Conservation (phyloP, 2,113 vertebrate genomes). For the Xenopus tropicalis region UCB_Xtro_10.0 CM004447.2:12491001-12491500, state of each 20-base stretch:
- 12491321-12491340: constrained; percentile 77
- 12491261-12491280: constrained; percentile 40
- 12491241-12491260: constrained; percentile 49
- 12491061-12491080: no score
- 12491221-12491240: constrained; percentile 47
- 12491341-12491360: constrained; percentile 84
- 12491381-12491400: constrained; percentile 88
- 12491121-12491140: no score
- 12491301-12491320: constrained; percentile 70
- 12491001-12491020: no score
- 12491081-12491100: no score
- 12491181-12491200: background rate
- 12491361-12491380: constrained; percentile 93
- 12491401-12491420: constrained; percentile 69
- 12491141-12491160: no score
- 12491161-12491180: no score
- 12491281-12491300: constrained; percentile 51
- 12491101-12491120: no score
- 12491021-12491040: no score
- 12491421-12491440: constrained; percentile 55
- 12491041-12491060: no score
- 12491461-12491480: constrained; percentile 40
- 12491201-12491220: background rate
- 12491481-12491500: constrained; percentile 35
- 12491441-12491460: constrained; percentile 56